Percentiles rank a stretch among this genome's conserved stretches.
Conservation (phyloP, 2,113 vertebrate genomes). For the Uria aalge region DNA sequence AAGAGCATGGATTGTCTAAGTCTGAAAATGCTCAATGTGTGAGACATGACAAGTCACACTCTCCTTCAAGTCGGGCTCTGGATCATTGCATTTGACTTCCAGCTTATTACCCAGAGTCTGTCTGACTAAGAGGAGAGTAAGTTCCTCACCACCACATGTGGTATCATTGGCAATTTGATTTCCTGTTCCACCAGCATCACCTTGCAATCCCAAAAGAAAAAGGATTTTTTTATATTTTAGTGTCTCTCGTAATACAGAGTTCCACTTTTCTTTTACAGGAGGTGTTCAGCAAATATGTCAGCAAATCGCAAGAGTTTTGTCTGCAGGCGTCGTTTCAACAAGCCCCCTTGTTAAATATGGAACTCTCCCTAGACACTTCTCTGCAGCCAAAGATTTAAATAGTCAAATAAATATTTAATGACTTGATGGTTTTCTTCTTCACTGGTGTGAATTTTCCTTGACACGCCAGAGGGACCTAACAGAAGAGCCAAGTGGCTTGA, state of each 20-base stretch:
- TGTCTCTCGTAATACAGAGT: not conserved
- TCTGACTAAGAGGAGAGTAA: not conserved
- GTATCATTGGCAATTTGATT: not conserved
- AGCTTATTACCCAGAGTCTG: not conserved
- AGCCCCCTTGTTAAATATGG: not conserved
- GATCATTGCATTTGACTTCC: not conserved
- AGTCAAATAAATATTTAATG: slow-evolving; percentile 36
- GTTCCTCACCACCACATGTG: not conserved
- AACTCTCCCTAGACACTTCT: not conserved
- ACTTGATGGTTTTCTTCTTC: not conserved
- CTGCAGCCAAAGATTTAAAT: not conserved
- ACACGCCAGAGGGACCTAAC: not conserved
- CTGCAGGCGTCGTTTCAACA: not conserved
- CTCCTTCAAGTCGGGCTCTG: not conserved
- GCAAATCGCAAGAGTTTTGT: not conserved
- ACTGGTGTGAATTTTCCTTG: slow-evolving; percentile 41
- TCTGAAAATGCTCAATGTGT: not conserved
- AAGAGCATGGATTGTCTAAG: not conserved
- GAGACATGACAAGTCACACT: not conserved
- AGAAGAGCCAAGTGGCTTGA: slow-evolving; percentile 21
- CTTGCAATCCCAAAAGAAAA: not conserved
- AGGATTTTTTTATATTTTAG: not conserved
- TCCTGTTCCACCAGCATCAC: not conserved
- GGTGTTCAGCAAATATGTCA: not conserved
- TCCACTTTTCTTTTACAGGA: not conserved